These are phyloP conservation scores for Ophraella communa DNA, from an alignment of 2,888 invertebrate species.

Conservation along the genomic window DNA sequence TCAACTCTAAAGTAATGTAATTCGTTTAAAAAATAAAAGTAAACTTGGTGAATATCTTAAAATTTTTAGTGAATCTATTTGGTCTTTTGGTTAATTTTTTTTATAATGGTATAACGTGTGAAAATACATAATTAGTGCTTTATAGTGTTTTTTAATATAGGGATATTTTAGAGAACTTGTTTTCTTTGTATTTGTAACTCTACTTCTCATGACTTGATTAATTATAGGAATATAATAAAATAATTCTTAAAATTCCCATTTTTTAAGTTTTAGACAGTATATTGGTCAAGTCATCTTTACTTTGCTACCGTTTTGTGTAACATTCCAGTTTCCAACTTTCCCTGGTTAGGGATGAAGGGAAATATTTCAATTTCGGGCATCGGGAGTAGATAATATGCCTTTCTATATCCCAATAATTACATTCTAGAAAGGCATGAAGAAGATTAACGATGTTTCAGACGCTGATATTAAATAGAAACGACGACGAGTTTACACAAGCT, in stretches of 20 bases:
- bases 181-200: too few relatives aligned
- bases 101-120: too few relatives aligned
- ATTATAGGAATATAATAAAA: too few relatives aligned
- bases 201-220: too few relatives aligned
- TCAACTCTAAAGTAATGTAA: background rate
- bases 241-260: too few relatives aligned
- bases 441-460: conserved; percentile 61
- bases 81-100: too few relatives aligned
- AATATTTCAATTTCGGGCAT: conserved; percentile 14
- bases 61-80: background rate
- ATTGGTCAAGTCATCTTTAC: too few relatives aligned
- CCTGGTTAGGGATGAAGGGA: background rate
- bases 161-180: too few relatives aligned
- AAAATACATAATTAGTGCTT: too few relatives aligned
- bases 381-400: conserved; percentile 27
- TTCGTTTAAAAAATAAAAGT: background rate
- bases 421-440: conserved; percentile 59
- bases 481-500: background rate
- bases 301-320: background rate
- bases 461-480: conserved; percentile 58
- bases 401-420: conserved; percentile 56
- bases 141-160: too few relatives aligned
- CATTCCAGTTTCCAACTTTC: background rate
- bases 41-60: background rate
- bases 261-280: too few relatives aligned